Evolutionary conservation across 2,113 vertebrate genomes (phyloP).

Genomic region (Rissa tridactyla): DNA sequence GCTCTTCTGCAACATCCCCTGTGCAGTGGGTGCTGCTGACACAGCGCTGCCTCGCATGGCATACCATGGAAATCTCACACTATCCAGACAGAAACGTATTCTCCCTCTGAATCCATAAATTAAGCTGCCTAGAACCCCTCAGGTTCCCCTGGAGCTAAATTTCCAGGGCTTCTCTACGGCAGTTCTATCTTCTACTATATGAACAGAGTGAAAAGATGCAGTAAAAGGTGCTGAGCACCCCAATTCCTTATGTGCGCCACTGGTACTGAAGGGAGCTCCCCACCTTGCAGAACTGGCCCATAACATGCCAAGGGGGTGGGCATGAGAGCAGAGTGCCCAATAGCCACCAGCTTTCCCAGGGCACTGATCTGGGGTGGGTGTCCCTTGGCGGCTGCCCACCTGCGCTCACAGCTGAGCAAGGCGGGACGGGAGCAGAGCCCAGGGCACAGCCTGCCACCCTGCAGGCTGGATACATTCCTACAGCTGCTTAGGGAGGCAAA

Average conservation of each 20-base stretch:
- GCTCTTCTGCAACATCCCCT: neutral
- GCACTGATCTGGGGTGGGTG: neutral
- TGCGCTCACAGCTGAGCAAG: neutral
- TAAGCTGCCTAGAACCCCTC: neutral
- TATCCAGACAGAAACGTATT: neutral
- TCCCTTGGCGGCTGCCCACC: neutral
- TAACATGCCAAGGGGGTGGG: neutral
- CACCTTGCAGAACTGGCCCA: neutral
- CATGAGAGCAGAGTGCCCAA: neutral
- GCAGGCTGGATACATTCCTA: neutral
- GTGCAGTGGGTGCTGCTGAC: neutral
- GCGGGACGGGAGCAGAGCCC: fast-evolving
- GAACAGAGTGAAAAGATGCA: neutral
- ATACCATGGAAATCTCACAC: fast-evolving
- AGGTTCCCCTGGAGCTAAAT: neutral
- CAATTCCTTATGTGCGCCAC: neutral
- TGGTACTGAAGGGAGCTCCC: neutral
- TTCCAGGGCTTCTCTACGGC: neutral
- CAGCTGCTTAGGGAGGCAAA: neutral
- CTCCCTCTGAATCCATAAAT: neutral
- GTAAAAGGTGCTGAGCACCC: neutral
- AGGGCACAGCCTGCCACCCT: fast-evolving
- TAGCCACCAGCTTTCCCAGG: neutral
- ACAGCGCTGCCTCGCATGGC: neutral
- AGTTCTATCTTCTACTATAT: neutral